Conservation (phyloP, 2,113 vertebrate genomes). For the Rhodinocichla rosea region DNA sequence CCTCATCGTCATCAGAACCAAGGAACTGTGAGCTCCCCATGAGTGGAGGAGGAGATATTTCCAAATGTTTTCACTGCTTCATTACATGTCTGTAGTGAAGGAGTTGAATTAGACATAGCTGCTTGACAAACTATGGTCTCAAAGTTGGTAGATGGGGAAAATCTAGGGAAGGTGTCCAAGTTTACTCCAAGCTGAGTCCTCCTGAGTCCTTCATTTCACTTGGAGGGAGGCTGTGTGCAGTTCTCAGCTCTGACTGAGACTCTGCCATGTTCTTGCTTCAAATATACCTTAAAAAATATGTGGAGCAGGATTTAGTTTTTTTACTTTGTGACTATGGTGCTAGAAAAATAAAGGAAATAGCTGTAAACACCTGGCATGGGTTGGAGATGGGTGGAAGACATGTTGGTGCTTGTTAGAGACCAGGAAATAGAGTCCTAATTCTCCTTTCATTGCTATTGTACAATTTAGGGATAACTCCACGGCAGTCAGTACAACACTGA, state of each 20-base stretch:
- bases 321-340: rapidly evolving
- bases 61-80: neutral
- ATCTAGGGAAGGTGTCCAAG: neutral
- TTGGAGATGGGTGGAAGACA: neutral
- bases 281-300: neutral
- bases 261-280: neutral
- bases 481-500: neutral
- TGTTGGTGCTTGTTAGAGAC: neutral
- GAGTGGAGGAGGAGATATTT: neutral
- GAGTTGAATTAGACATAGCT: neutral
- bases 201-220: neutral
- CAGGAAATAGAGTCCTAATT: neutral
- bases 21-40: neutral
- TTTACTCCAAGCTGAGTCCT: neutral
- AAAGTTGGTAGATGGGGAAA: neutral
- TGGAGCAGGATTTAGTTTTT: neutral
- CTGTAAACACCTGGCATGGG: neutral
- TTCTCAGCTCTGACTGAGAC: rapidly evolving
- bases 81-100: neutral
- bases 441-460: neutral
- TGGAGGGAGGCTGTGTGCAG: neutral
- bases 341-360: neutral
- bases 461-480: neutral
- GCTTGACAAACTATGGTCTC: neutral
- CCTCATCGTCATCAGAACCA: neutral